Evolutionary conservation across 2,888 invertebrate species (phyloP), one percentile per base, ranked within the genome.

Genomic region (Tanytarsus gracilentus): DNA sequence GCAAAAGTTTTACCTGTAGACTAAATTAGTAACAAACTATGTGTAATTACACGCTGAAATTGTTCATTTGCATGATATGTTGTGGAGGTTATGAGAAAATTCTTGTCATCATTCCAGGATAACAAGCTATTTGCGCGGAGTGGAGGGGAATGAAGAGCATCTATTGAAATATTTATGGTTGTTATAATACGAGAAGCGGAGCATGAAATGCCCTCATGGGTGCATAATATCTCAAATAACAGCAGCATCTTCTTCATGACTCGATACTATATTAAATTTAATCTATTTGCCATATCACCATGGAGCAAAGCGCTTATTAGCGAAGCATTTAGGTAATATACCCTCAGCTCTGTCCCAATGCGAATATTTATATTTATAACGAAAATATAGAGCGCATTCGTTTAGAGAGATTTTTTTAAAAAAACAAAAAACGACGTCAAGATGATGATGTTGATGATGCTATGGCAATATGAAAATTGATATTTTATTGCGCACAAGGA

Each of bases 201-300:
- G 44, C 44, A 44, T 40, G 21, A 44, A 44, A 44, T 44, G 44
- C 21, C 44, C 44, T 44, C 44, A 9, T 44, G 44, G 44, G 44
- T 44, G 23, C 44, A 44, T 23, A n/a, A n/a, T n/a, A 44, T 23
- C 23, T 23, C 44, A 44, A 44, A 44, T 44, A 4, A 11, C 44
- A 9, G 11, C 3, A 9, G 33, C 33, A 11, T 21, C 9, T n/a
- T n/a, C n/a, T n/a, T n/a, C n/a, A n/a, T n/a, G n/a, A n/a, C 9
- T 44, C n/a, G 21, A 3, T 11, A 23, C 23, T 18, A 21, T 44
- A 44, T 44, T 44, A 44, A 18, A 44, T 44, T 44, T 18, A 44
- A 44, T 44, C 23, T 18, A 21, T 23, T 40, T 40, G 18, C 40
- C 40, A 16, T 30, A 33, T 33, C 14, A 7, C 7, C 2, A 23